Evolutionary conservation across 1,140 invertebrate species (phyloP), one percentile per base, ranked within the genome.

Genomic region (Leptopilina clavipes): DNA sequence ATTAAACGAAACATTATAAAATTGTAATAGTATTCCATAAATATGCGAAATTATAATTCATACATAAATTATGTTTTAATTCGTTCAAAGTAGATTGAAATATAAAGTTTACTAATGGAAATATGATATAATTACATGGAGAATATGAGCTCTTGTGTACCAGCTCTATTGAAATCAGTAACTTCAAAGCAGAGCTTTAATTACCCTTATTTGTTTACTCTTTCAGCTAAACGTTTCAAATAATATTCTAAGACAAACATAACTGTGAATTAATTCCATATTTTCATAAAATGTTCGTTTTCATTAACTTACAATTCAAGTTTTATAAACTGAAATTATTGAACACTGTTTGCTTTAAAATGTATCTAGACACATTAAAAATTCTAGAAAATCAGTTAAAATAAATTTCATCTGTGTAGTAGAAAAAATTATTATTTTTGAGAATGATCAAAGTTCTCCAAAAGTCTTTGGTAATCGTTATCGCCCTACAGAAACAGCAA

Each of bases 201-300:
- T 48, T 48, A 48, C 45, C 45, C 12, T 48, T 48, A 48, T 48
- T 48, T 48, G 45, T 48, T 48, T 48, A 48, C 45, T 14, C 45
- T 48, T 48, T 48, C 45, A 48, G 45, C 45, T 48, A 48, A 48
- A 48, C 45, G 45, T 48, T 48, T 48, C 14, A 14, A 48, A 48
- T 48, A 11, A 48, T 48, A 14, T 48, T 14, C 45, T 14, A 48
- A 48, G 45, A 14, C 45, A 48, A 48, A 48, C 12, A 48, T n/a
- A 14, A 11, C 45, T 48, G 45, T 0, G 12, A 48, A 14, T 14
- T 48, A 14, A 14, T 48, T 48, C 14, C 3, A 48, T 48, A 48
- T 11, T 48, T 48, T 48, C 14, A 48, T 48, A 14, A 48, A 48
- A 48, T 14, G 14, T 14, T 14, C 45, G 14, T 12, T 48, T 48